These are phyloP conservation scores for Chrysolina americana DNA, from an alignment of 2,888 invertebrate species.

Conservation along the genomic window DNA sequence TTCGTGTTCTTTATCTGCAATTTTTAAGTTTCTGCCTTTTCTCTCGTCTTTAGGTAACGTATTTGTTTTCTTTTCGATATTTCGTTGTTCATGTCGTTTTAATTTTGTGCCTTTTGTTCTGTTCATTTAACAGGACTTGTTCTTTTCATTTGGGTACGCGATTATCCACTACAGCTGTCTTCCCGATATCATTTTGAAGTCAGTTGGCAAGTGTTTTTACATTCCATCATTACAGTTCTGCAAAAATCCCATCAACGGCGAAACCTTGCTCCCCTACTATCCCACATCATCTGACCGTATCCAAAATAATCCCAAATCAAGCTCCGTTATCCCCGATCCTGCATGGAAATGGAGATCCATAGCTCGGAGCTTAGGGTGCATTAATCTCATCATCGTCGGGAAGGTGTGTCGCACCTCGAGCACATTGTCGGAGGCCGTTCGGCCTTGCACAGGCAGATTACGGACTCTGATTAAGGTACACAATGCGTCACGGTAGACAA, in stretches of 20 bases:
- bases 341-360: conserved; percentile 38
- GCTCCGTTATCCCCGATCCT: conserved; percentile 44
- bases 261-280: not conserved
- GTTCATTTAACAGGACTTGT: too few relatives aligned
- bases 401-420: conserved; percentile 62
- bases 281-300: conserved; percentile 14
- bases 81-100: too few relatives aligned
- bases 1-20: too few relatives aligned
- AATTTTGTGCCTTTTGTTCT: too few relatives aligned
- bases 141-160: too few relatives aligned
- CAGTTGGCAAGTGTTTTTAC: too few relatives aligned
- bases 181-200: too few relatives aligned
- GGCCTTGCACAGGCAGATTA: conserved; percentile 65
- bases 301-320: conserved; percentile 39
- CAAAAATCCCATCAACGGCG: not conserved
- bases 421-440: conserved; percentile 63
- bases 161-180: too few relatives aligned
- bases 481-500: conserved; percentile 59
- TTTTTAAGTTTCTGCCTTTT: too few relatives aligned
- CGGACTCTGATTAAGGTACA: conserved; percentile 61
- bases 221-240: not conserved
- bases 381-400: conserved; percentile 63
- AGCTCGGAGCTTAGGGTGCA: conserved; percentile 49
- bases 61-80: too few relatives aligned
- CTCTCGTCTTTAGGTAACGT: too few relatives aligned